Conservation (phyloP, 2,888 invertebrate species). For the Oscheius myriophilus region DNA sequence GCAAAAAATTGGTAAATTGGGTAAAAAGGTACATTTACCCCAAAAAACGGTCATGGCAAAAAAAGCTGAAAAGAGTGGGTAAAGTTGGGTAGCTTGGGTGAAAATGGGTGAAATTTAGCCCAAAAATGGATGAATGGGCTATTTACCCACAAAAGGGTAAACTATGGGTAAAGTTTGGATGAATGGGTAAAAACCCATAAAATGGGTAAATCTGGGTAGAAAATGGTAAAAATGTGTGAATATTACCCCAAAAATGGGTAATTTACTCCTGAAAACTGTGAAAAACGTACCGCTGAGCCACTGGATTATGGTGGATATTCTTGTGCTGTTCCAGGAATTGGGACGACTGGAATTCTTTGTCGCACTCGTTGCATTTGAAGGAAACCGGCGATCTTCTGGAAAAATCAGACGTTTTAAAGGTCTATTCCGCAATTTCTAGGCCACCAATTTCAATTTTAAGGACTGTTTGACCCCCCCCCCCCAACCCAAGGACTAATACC, state of each 20-base stretch:
- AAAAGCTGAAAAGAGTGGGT: slow-evolving; percentile 1
- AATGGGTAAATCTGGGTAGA: no score
- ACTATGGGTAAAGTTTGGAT: no score
- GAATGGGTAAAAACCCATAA: no score
- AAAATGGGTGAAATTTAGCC: no score
- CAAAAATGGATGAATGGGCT: no score
- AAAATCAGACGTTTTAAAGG: not conserved
- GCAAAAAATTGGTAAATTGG: no score
- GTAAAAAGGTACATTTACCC: no score
- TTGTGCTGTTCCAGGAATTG: slow-evolving; percentile 97
- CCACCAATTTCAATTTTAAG: not conserved
- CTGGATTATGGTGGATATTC: slow-evolving; percentile 90
- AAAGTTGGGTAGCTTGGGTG: slow-evolving; percentile 18
- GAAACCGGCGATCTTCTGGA: slow-evolving; percentile 5
- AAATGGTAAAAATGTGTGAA: not conserved
- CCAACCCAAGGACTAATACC: no score
- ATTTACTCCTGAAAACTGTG: not conserved
- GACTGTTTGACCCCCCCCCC: no score
- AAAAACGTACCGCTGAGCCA: slow-evolving; percentile 18
- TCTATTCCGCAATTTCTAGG: not conserved
- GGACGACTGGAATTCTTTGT: slow-evolving; percentile 98
- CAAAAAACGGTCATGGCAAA: no score
- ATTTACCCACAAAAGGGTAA: no score
- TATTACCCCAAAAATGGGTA: not conserved
- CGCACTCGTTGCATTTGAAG: slow-evolving; percentile 95